phyloP scores from a whole-genome alignment of 2,888 invertebrate genomes.

The Drymonia ruficornis region DNA sequence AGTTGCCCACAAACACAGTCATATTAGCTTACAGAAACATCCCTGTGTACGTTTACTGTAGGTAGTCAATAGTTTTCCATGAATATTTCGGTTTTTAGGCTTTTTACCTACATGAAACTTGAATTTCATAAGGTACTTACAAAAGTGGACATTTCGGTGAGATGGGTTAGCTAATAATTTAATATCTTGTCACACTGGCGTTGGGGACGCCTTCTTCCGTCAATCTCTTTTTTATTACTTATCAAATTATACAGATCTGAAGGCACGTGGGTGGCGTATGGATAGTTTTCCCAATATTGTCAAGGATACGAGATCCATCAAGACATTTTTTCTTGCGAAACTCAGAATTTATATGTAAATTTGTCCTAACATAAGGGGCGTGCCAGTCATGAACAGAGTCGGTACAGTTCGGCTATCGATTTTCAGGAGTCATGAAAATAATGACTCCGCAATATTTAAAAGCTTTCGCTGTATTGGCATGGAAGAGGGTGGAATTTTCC shows the following conservation, averaged over 20 bases:
- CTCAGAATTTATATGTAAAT: constrained; percentile 47
- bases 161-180: not conserved
- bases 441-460: constrained; percentile 16
- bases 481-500: constrained; percentile 12
- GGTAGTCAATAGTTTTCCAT: too few species aligned
- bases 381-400: constrained; percentile 22
- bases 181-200: not conserved
- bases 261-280: not conserved
- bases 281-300: constrained; percentile 9
- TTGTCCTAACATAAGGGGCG: constrained; percentile 24
- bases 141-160: too few species aligned
- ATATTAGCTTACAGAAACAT: constrained; percentile 22
- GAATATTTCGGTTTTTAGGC: too few species aligned
- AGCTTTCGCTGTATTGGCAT: constrained; percentile 6
- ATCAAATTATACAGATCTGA: not conserved
- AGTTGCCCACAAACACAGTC: constrained; percentile 28
- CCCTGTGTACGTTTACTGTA: not conserved
- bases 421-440: constrained; percentile 19
- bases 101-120: too few species aligned
- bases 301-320: constrained; percentile 24
- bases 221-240: not conserved
- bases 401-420: constrained; percentile 25
- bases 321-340: constrained; percentile 28
- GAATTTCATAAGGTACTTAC: too few species aligned
- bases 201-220: not conserved